A percentile compares a stretch with the other conserved stretches of the same genome.
Evolutionary conservation across 2,797 vertebrate species (phyloP).

Genomic region (Octomys mimax): DNA sequence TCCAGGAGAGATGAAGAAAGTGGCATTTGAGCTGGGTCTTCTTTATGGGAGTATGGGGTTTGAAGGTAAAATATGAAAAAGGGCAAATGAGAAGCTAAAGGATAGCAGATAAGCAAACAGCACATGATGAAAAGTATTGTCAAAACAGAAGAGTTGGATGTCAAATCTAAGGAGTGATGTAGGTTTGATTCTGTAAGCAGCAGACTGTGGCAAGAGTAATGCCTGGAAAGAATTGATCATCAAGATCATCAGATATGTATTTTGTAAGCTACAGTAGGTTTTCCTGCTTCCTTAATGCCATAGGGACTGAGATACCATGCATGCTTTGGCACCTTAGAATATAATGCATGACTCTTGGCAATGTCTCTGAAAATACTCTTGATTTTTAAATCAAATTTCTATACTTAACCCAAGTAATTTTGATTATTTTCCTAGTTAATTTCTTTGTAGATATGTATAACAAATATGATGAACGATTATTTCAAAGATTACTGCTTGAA

Average conservation of each 20-base stretch:
- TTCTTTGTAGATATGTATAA: neutral
- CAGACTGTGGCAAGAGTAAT: neutral
- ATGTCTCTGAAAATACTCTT: neutral
- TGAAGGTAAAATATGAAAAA: neutral
- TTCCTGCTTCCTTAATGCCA: neutral
- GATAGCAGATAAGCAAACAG: neutral
- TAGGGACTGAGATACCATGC: neutral
- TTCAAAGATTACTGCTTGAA: neutral
- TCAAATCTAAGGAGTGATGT: neutral
- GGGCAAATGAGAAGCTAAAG: neutral
- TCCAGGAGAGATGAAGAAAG: neutral
- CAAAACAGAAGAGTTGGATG: neutral
- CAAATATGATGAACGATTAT: neutral
- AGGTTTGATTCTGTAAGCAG: neutral
- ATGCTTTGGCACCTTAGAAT: neutral
- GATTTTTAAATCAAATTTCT: neutral
- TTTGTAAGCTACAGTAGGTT: neutral
- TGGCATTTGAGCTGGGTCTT: slow-evolving; percentile 34
- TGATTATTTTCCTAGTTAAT: neutral
- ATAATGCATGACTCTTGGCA: neutral
- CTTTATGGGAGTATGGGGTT: neutral
- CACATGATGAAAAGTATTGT: neutral
- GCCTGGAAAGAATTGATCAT: neutral
- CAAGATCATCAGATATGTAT: neutral
- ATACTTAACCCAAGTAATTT: neutral